Percentiles rank a stretch among this genome's conserved stretches.
phyloP scores from a whole-genome alignment of 2,113 vertebrate genomes.

The Mohoua ochrocephala region DNA sequence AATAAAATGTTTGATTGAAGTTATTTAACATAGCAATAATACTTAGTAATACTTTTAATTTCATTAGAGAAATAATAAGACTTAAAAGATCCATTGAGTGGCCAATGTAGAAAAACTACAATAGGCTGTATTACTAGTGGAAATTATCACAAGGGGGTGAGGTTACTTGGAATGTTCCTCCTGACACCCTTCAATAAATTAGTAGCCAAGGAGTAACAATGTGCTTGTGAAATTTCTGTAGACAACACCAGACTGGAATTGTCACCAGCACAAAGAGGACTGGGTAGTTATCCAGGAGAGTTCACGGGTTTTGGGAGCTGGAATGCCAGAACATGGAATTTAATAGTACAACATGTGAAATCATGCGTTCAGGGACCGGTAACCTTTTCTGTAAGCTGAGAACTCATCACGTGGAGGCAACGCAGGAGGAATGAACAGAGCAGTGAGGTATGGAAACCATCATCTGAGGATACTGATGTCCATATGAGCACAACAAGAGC shows the following conservation, averaged over 20 bases:
- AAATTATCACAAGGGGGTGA: neutral
- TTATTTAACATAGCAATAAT: neutral
- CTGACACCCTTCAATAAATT: neutral
- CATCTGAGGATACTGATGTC: neutral
- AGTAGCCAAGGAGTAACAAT: neutral
- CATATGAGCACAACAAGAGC: neutral
- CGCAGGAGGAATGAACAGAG: neutral
- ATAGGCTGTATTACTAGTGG: neutral
- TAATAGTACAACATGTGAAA: neutral
- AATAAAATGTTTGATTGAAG: neutral
- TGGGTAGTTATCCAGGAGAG: neutral
- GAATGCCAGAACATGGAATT: neutral
- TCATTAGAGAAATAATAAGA: neutral
- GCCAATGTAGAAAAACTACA: neutral
- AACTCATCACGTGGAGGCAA: neutral
- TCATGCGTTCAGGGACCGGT: neutral
- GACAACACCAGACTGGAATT: neutral
- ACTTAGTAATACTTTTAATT: neutral
- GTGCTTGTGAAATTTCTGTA: neutral
- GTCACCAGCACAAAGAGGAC: neutral
- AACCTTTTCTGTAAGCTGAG: conserved; percentile 8
- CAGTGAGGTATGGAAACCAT: neutral
- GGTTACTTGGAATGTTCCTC: neutral
- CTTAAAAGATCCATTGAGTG: neutral
- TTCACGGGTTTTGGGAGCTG: neutral